A percentile compares a stretch with the other conserved stretches of the same genome.
Conservation (phyloP, 2,888 invertebrate genomes). For the Notocelia uddmanniana region DNA sequence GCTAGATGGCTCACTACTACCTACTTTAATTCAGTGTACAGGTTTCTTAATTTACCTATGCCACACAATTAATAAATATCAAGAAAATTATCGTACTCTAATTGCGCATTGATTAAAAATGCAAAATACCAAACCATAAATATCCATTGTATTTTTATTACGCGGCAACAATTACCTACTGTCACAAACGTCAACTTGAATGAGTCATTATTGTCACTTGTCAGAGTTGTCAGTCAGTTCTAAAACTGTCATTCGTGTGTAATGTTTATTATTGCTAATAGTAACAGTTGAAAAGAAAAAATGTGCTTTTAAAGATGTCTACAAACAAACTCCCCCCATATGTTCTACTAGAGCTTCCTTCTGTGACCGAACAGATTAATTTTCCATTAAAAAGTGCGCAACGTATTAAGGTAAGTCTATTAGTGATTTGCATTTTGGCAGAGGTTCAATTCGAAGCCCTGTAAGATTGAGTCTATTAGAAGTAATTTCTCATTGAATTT, state of each 20-base stretch:
- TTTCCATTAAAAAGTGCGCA: constrained; percentile 88
- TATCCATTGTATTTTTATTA: neutral
- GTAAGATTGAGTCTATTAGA: constrained; percentile 50
- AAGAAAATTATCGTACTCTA: neutral
- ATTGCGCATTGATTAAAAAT: neutral
- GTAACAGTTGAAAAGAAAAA: constrained; percentile 50
- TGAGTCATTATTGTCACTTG: neutral
- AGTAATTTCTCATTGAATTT: constrained; percentile 21
- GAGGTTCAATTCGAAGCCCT: constrained; percentile 54
- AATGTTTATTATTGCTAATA: constrained; percentile 38
- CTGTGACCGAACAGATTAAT: constrained; percentile 86
- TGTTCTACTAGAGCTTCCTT: constrained; percentile 84
- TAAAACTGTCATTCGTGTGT: constrained; percentile 19
- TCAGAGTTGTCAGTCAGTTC: neutral
- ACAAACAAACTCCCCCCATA: constrained; percentile 72
- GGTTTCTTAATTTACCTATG: neutral
- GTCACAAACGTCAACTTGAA: neutral
- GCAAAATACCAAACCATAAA: neutral
- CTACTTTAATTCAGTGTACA: neutral
- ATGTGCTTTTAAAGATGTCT: constrained; percentile 67
- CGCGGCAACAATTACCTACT: neutral
- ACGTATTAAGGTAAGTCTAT: constrained; percentile 89
- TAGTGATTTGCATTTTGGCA: constrained; percentile 58
- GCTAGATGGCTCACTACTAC: neutral
- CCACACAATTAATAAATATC: too few species aligned